Percentiles rank a stretch among this genome's conserved stretches.
phyloP scores from a whole-genome alignment of 2,797 vertebrate genomes.

The Lepilemur ruficaudatus region DNA sequence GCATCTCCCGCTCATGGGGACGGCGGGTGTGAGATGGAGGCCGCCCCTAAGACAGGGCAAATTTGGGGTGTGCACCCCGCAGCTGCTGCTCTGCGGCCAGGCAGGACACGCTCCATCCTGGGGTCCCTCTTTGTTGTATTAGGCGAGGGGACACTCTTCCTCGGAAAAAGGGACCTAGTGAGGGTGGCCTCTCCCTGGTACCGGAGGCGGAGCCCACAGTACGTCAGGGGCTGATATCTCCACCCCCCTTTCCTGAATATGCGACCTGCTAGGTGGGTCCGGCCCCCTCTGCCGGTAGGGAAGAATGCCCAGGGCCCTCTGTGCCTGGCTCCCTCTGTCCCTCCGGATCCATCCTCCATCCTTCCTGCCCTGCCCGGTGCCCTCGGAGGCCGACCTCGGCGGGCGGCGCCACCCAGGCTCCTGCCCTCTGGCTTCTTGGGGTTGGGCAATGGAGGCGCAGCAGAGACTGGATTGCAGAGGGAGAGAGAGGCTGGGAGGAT shows the following conservation, averaged over 20 bases:
- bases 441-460: no score
- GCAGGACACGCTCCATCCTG: not conserved
- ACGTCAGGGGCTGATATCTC: not conserved
- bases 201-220: not conserved
- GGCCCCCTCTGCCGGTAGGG: not conserved
- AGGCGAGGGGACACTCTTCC: not conserved
- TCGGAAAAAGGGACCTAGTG: not conserved
- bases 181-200: not conserved
- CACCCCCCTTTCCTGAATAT: not conserved
- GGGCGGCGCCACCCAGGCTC: no score
- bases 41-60: not conserved
- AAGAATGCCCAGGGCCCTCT: not conserved
- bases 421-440: not conserved
- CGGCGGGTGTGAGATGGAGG: accelerated
- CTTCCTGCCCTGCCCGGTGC: not conserved
- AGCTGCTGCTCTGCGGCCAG: not conserved
- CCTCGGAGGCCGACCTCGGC: no score
- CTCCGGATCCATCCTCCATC: not conserved
- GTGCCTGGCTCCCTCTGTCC: not conserved
- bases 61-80: accelerated
- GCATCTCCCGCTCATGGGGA: accelerated
- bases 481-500: not conserved
- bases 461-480: not conserved
- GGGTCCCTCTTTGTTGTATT: not conserved
- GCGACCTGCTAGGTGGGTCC: not conserved